phyloP scores from a whole-genome alignment of 2,113 vertebrate genomes.

The Toxotes chatareus region DNA sequence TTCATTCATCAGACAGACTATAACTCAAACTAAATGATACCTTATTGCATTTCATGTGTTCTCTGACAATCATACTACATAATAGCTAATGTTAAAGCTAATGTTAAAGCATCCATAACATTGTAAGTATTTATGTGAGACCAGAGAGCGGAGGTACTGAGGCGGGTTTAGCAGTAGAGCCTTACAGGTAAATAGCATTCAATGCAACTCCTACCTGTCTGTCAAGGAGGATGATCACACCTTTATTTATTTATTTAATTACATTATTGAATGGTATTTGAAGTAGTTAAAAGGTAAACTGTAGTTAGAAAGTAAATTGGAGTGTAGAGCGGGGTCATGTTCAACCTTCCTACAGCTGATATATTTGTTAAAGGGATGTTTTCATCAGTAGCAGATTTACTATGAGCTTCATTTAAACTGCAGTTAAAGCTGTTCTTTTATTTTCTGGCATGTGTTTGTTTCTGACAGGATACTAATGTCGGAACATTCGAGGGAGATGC shows the following conservation, averaged over 20 bases:
- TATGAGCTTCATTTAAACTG: background rate
- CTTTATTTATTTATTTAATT: too few relatives aligned
- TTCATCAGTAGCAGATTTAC: background rate
- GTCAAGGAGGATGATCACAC: too few relatives aligned
- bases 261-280: too few relatives aligned
- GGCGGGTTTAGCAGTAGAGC: too few relatives aligned
- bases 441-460: background rate
- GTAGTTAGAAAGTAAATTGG: background rate
- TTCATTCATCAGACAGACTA: background rate
- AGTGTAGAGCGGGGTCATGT: background rate
- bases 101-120: too few relatives aligned
- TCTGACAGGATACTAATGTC: constrained; percentile 54
- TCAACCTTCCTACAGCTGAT: background rate
- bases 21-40: background rate
- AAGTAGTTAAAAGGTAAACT: background rate
- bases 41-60: background rate
- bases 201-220: too few relatives aligned
- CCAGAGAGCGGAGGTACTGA: too few relatives aligned
- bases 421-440: background rate
- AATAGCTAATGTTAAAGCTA: too few relatives aligned
- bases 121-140: too few relatives aligned
- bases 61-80: background rate
- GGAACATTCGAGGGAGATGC: constrained; percentile 78
- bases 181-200: too few relatives aligned
- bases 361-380: background rate